Conservation (phyloP, 2,113 vertebrate species). For the Buteo buteo region DNA sequence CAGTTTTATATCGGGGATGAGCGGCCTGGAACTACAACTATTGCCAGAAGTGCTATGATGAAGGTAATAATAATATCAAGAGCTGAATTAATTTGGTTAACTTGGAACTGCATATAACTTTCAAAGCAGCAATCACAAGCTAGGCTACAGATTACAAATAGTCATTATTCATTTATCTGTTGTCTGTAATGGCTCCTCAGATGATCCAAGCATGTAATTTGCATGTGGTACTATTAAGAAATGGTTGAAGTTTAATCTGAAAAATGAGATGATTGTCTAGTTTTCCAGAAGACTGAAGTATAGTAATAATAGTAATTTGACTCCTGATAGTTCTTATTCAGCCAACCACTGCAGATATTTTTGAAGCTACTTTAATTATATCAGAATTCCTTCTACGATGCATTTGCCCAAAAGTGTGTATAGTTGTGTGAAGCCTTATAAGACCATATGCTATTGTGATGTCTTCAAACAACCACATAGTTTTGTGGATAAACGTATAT, state of each 20-base stretch:
- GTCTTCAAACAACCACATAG: not conserved
- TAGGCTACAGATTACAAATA: not conserved
- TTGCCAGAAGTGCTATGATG: slow-evolving; percentile 95
- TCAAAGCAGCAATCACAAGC: not conserved
- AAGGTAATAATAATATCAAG: slow-evolving; percentile 80
- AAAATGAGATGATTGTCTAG: not conserved
- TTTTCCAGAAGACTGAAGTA: not conserved
- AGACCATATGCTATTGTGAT: not conserved
- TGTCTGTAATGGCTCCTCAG: not conserved
- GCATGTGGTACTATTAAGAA: not conserved
- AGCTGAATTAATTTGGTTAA: not conserved
- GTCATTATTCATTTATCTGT: not conserved
- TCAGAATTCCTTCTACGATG: not conserved
- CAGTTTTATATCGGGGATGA: slow-evolving; percentile 85
- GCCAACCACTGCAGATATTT: not conserved
- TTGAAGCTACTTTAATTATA: not conserved
- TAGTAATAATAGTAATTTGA: not conserved
- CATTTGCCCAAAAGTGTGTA: not conserved
- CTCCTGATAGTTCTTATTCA: not conserved
- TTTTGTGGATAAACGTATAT: slow-evolving; percentile 16
- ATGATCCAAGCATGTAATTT: not conserved
- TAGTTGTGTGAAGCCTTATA: not conserved
- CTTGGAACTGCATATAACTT: not conserved
- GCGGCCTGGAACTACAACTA: slow-evolving; percentile 84
- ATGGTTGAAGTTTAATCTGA: not conserved